Evolutionary conservation across 1,140 invertebrate species (phyloP).

Genomic region (Scaptomyza graminum): DNA sequence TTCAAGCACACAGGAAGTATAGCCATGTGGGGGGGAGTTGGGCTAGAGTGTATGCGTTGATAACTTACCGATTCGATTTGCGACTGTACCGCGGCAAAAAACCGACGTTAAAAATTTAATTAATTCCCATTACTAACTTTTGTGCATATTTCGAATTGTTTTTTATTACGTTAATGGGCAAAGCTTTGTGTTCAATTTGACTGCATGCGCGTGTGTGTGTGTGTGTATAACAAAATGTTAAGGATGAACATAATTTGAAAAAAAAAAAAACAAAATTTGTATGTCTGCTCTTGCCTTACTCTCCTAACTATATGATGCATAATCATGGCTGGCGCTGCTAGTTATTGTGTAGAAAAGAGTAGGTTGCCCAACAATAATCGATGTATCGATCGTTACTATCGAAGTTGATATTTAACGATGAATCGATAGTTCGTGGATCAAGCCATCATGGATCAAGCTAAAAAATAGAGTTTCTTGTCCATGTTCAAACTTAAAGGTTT

Average conservation of each 20-base stretch:
- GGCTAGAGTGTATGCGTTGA: conserved; percentile 17
- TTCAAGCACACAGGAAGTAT: conserved; percentile 1
- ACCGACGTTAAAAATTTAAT: background rate
- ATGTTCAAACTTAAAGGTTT: too few relatives aligned
- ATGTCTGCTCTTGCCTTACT: conserved; percentile 38
- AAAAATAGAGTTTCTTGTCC: too few relatives aligned
- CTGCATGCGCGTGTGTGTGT: conserved; percentile 11
- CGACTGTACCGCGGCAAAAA: conserved; percentile 46
- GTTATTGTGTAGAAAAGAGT: conserved; percentile 9
- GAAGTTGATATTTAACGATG: background rate
- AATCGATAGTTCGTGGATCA: background rate
- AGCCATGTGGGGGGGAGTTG: conserved; percentile 6
- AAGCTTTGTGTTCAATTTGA: background rate
- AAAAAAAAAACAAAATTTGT: conserved; percentile 12
- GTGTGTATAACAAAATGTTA: background rate
- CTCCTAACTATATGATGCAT: conserved; percentile 36
- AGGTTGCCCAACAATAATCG: background rate
- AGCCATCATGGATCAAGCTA: too few relatives aligned
- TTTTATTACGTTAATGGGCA: background rate
- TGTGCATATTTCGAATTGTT: background rate
- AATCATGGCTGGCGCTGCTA: conserved; percentile 5
- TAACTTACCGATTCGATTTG: conserved; percentile 34
- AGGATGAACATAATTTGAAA: conserved; percentile 9
- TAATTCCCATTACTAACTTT: background rate
- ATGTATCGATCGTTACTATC: conserved; percentile 15